These are phyloP conservation scores for Carollia perspicillata DNA, from an alignment of 2,113 vertebrate species.

Conservation along the genomic window DNA sequence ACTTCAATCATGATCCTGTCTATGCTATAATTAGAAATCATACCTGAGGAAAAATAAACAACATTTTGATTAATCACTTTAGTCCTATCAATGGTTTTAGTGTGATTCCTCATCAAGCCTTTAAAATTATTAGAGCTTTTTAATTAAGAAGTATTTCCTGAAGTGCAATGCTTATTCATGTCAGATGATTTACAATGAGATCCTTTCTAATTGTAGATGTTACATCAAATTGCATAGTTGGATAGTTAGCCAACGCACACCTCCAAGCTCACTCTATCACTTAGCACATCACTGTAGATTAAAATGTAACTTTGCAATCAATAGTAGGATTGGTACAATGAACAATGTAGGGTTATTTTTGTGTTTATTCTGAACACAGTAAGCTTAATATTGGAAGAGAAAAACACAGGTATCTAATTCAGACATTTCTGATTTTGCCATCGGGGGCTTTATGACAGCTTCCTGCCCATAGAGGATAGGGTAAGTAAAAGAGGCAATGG, in stretches of 20 bases:
- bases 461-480: neutral
- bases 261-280: neutral
- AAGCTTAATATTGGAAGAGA: neutral
- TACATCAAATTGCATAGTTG: neutral
- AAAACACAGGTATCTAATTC: neutral
- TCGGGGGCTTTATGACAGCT: neutral
- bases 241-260: neutral
- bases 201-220: conserved; percentile 40
- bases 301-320: neutral
- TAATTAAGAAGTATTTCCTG: conserved; percentile 65
- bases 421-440: neutral
- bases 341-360: neutral
- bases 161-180: conserved; percentile 60
- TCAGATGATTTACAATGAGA: conserved; percentile 38
- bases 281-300: neutral
- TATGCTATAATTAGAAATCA: conserved; percentile 69
- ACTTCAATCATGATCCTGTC: conserved; percentile 16
- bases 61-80: conserved; percentile 45
- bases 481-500: neutral
- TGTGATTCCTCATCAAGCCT: conserved; percentile 69
- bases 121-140: conserved; percentile 57
- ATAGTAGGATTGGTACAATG: neutral
- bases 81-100: conserved; percentile 56
- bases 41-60: conserved; percentile 29
- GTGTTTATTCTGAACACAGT: neutral